These are phyloP conservation scores for Nothobranchius furzeri DNA, from an alignment of 2,113 vertebrate species.

Conservation along the genomic window DNA sequence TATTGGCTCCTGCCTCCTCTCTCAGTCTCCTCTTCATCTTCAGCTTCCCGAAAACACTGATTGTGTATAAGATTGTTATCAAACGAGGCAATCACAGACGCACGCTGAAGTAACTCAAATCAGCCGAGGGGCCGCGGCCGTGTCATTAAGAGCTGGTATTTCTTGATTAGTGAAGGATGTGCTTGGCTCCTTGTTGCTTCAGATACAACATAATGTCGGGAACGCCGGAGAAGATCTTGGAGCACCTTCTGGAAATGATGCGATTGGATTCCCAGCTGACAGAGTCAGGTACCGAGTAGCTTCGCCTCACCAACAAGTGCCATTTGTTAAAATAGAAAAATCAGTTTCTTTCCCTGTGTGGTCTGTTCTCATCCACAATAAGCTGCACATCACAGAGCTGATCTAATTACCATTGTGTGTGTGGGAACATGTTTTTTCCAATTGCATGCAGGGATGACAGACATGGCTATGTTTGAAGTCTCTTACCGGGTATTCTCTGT, in stretches of 20 bases:
- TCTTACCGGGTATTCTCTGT: conserved; percentile 30
- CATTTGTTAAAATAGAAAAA: no score
- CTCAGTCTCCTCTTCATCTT: conserved; percentile 47
- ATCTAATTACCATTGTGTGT: conserved; percentile 58
- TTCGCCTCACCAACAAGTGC: background rate
- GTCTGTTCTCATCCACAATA: conserved; percentile 52
- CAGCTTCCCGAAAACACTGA: conserved; percentile 48
- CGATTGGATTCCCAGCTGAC: conserved; percentile 89
- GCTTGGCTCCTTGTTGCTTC: conserved; percentile 47
- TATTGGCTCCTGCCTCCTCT: conserved; percentile 38
- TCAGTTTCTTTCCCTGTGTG: conserved; percentile 10
- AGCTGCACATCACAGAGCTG: conserved; percentile 54
- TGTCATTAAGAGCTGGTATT: conserved; percentile 47
- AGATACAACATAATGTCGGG: conserved; percentile 99
- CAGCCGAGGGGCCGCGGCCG: conserved; percentile 31
- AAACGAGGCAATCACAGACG: conserved; percentile 68
- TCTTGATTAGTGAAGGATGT: conserved; percentile 67
- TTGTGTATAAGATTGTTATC: conserved; percentile 66
- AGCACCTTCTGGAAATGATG: conserved; percentile 97
- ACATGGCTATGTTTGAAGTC: conserved; percentile 13
- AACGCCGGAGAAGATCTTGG: conserved; percentile 98
- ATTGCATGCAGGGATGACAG: conserved; percentile 47
- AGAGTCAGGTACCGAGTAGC: conserved; percentile 80
- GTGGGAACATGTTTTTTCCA: conserved; percentile 49
- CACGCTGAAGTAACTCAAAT: conserved; percentile 49